A percentile compares a stretch with the other conserved stretches of the same genome.
phyloP scores from a whole-genome alignment of 2,797 vertebrate genomes.

The Ammospiza maritima region DNA sequence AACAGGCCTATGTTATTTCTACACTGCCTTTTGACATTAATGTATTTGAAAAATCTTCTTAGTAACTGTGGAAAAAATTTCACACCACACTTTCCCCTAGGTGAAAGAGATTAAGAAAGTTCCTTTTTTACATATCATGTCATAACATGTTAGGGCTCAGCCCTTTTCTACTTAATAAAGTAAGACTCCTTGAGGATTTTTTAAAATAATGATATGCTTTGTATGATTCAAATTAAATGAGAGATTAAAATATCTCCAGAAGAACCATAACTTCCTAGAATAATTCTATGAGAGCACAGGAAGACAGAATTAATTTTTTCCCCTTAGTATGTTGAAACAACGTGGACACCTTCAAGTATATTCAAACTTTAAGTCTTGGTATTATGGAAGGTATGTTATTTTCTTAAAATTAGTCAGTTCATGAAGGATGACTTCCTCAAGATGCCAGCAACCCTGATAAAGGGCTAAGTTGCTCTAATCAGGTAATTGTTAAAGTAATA shows the following conservation, averaged over 20 bases:
- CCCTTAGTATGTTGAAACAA: neutral
- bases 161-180: neutral
- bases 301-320: constrained; percentile 25
- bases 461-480: neutral
- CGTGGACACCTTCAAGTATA: neutral
- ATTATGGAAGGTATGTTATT: neutral
- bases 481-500: constrained; percentile 5
- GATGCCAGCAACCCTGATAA: neutral
- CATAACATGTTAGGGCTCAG: constrained; percentile 9
- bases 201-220: constrained; percentile 22
- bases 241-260: constrained; percentile 23
- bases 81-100: neutral
- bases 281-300: neutral
- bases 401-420: neutral
- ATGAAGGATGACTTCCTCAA: neutral
- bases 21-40: neutral
- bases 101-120: neutral
- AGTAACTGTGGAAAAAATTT: neutral
- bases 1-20: neutral
- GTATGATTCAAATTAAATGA: constrained; percentile 2
- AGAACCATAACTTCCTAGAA: constrained; percentile 21
- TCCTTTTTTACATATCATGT: neutral
- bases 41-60: neutral
- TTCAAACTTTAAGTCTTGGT: constrained; percentile 24
- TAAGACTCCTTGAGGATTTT: neutral